Percentiles rank a stretch among this genome's conserved stretches.
Conservation (phyloP, 2,888 invertebrate genomes). For the Phytoseiulus persimilis region DNA sequence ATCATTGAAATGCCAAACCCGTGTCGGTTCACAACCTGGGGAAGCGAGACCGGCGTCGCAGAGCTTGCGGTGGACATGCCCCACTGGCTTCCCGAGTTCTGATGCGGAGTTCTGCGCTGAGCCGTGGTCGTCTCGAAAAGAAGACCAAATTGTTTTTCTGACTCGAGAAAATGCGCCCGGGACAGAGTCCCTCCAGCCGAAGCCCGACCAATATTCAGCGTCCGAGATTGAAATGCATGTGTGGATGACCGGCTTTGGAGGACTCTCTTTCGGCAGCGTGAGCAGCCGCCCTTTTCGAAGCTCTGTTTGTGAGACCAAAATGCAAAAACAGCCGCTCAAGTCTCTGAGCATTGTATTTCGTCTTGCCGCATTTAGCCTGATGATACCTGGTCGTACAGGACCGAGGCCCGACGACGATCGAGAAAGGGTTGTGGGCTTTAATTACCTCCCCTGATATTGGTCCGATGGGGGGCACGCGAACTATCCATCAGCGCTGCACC, state of each 20-base stretch:
- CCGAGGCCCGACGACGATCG: neutral
- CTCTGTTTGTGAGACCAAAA: neutral
- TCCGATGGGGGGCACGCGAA: neutral
- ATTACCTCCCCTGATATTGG: neutral
- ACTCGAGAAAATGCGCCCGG: neutral
- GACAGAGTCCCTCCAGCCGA: neutral
- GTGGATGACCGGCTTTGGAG: neutral
- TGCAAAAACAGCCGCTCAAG: neutral
- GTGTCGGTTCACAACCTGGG: neutral
- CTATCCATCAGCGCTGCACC: constrained; percentile 5
- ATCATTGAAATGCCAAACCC: neutral
- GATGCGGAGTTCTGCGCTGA: neutral
- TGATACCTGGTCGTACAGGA: neutral
- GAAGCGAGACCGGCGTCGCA: neutral
- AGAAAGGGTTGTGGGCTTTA: neutral
- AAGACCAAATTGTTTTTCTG: neutral
- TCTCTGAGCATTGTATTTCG: neutral
- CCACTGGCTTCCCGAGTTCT: neutral
- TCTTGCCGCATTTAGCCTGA: neutral
- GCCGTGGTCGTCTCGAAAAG: neutral
- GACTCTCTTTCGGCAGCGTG: neutral
- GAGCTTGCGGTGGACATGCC: neutral
- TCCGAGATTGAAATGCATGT: neutral
- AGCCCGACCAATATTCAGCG: neutral
- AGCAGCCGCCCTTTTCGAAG: neutral